Base-by-base conservation (phyloP, 2,113 vertebrate species). In the Mobula hypostoma region DNA sequence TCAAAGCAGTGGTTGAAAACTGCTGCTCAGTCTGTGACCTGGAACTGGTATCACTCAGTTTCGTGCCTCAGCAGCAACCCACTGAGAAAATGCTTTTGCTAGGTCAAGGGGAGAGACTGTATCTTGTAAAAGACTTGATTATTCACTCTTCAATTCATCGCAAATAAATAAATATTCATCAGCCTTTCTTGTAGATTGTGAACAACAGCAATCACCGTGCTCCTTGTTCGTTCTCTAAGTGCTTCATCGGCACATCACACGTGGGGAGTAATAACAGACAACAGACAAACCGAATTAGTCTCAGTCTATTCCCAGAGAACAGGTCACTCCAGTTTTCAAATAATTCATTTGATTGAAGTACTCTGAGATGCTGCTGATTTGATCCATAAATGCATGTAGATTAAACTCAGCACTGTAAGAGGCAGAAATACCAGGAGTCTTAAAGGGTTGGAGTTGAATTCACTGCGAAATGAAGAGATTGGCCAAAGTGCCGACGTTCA, bases 371-470 rank as follows among this genome's bases (percentile, higher is more conserved):
- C 56, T n/a, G 58, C 24, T 87, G 7, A 87, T 61, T 56, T 61
- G 83, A 87, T 63, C 56, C 83, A 87, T 14, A 87, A 87, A 87
- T 87, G 83, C 56, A 87, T 58, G 1, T 87, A 29, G 29, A 87
- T 63, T 87, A 61, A 85, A 58, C 80, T 2, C 48, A 58, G 82
- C 17, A 48, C 14, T 36, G 36, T 48, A 83, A 48, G 17, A 48
- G 5, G 32, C 24, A 61, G 56, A 61, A 87, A 87, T 27, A 8
- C 21, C 58, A 27, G 14, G 83, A 9, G 24, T 29, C 83, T 12
- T 58, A 63, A 61, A 87, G 83, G 58, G 11, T 61, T 11, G 29
- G 24, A n/a, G 83, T 87, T 36, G 32, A 80, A 40, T 40, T 80
- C 79, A 40, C 27, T 15, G 56, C 15, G 58, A 87, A 87, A 8